A percentile compares a stretch with the other conserved stretches of the same genome.
Evolutionary conservation across 2,797 vertebrate species (phyloP).

Genomic region (Tauraco hartlaubi): DNA sequence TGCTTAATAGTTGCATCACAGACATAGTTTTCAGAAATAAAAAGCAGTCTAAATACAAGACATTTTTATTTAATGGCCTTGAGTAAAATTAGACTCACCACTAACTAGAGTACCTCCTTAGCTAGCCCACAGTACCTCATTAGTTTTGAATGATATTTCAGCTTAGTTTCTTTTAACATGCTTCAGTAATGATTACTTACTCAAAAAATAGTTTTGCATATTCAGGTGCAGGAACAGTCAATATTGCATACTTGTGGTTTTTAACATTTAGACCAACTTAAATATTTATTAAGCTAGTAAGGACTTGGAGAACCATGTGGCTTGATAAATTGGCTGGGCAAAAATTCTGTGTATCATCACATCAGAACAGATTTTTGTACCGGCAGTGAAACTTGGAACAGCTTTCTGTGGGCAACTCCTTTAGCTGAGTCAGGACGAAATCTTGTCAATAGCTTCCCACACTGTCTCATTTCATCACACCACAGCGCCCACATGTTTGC

Average conservation of each 20-base stretch:
- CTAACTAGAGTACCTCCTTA: not conserved
- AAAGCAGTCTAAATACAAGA: not conserved
- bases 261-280: not conserved
- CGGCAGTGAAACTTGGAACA: constrained; percentile 8
- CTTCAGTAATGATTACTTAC: not conserved
- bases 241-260: not conserved
- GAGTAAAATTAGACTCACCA: not conserved
- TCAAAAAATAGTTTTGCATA: not conserved
- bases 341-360: constrained; percentile 2
- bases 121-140: not conserved
- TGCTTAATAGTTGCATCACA: not conserved
- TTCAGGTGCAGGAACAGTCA: not conserved
- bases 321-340: not conserved
- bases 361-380: constrained; percentile 52
- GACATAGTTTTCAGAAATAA: not conserved
- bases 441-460: constrained; percentile 53
- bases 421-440: constrained; percentile 54
- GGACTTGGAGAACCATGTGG: not conserved
- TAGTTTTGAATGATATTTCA: not conserved
- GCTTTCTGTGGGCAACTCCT: constrained; percentile 47
- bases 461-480: constrained; percentile 9
- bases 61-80: not conserved
- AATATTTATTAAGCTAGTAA: not conserved
- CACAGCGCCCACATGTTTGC: constrained; percentile 2
- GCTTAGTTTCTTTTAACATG: not conserved